Evolutionary conservation across 2,113 vertebrate genomes (phyloP).

Genomic region (Salvelinus namaycush): DNA sequence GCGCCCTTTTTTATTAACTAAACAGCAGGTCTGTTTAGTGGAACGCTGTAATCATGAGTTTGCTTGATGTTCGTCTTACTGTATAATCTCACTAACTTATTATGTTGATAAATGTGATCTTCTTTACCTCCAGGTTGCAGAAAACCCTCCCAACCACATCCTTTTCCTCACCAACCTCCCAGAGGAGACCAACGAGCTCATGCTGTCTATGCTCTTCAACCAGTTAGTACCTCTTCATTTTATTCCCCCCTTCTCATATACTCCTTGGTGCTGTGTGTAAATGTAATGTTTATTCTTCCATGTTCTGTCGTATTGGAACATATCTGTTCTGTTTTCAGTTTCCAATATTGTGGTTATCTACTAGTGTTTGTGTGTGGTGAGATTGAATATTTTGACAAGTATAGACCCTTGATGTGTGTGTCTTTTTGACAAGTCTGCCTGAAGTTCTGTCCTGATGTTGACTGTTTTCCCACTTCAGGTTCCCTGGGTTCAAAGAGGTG

Average conservation of each 20-base stretch:
- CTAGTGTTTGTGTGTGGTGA: too few relatives aligned
- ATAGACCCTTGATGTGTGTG: too few relatives aligned
- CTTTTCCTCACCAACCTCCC: conserved; percentile 93
- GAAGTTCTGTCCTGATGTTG: background rate
- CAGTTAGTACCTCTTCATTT: conserved; percentile 78
- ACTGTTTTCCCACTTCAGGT: conserved; percentile 65
- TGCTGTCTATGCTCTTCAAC: conserved; percentile 96
- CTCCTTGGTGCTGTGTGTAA: too few relatives aligned
- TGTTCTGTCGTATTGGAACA: too few relatives aligned
- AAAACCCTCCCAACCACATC: conserved; percentile 94
- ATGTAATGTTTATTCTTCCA: too few relatives aligned
- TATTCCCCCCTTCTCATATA: background rate
- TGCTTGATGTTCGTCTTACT: too few relatives aligned
- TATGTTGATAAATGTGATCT: background rate
- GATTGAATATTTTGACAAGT: too few relatives aligned
- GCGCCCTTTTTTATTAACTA: background rate
- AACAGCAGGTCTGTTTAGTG: background rate
- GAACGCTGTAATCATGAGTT: background rate
- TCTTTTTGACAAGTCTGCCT: too few relatives aligned
- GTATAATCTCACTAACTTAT: background rate
- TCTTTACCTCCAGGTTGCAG: conserved; percentile 80
- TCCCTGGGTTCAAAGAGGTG: conserved; percentile 94
- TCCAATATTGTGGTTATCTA: too few relatives aligned
- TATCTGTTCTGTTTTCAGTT: background rate
- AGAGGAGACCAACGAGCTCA: conserved; percentile 92